Base-by-base conservation (phyloP, 2,113 vertebrate species). In the cat (Felis catus) region DNA sequence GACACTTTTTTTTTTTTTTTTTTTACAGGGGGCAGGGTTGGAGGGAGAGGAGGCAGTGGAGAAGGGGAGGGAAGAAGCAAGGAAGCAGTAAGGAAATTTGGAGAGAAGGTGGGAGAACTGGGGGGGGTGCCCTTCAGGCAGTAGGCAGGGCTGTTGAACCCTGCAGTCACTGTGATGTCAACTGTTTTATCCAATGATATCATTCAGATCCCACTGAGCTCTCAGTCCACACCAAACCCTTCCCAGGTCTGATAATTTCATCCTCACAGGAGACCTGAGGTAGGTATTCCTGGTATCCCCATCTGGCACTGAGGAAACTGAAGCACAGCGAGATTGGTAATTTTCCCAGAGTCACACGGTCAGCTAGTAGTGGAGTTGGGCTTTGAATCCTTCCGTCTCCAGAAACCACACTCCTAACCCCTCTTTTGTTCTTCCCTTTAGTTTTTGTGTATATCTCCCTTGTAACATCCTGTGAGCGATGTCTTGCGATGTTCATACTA, bases 121-220 rank as follows among this genome's bases (percentile, higher is more conserved):
- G 10, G 8, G 48, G n/a, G 10, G 8, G 48, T 36, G 1, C 8
- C 18, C 53, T 81, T 48, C 33, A 31, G 66, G 84, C 45, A 19
- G 7, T 0, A 63, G 66, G 18, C 16, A 21, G 51, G 76, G 39
- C 14, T 16, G 18, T 15, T 7, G 68, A 25, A 25, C 18, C 7
- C 66, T 39, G 11, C 2, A 36, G 9, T 70, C 16, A 5, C 45
- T 41, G 0, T 13, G 65, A 18, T 14, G 53, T 6, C 84, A 33
- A 12, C 27, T 41, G 36, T 36, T 45, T 21, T 33, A 66, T 29
- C 76, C 39, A 55, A 0, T 12, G 80, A 45, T 15, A 12, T 0
- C 1, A 23, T 19, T n/a, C 31, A 41, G 31, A 7, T 21, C 23
- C 18, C 4, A 7, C 0, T 4, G 25, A 74, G 36, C 39, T 51